Percentiles rank a stretch among this genome's conserved stretches.
Evolutionary conservation across 2,888 invertebrate species (phyloP).

Genomic region (Polydesmus complanatus): DNA sequence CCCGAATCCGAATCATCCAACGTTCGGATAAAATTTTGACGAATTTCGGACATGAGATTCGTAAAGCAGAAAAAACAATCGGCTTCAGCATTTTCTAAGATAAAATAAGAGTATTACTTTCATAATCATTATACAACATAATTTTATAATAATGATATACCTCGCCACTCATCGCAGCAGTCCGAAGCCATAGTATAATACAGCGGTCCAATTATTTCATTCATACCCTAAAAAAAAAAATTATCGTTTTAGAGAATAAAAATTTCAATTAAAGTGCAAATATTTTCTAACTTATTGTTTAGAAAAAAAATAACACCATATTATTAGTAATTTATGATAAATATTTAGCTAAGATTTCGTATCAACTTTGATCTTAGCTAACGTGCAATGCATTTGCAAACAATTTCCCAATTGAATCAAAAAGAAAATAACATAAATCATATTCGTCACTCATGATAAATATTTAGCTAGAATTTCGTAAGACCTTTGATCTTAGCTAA

Average conservation of each 20-base stretch:
- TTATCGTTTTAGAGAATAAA: conserved; percentile 34
- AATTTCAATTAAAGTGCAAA: conserved; percentile 1
- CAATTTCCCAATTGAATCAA: not conserved
- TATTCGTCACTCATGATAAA: not conserved
- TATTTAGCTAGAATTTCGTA: not conserved
- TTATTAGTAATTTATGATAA: not conserved
- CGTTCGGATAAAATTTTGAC: conserved; percentile 92
- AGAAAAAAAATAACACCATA: not conserved
- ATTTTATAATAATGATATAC: conserved; percentile 36
- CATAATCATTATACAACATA: conserved; percentile 5
- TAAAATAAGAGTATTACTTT: conserved; percentile 1
- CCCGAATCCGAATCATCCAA: conserved; percentile 86
- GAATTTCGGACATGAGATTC: conserved; percentile 91
- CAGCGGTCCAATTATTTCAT: conserved; percentile 96
- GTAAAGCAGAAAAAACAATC: conserved; percentile 98
- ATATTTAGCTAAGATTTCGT: not conserved
- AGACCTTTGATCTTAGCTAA: too few species aligned
- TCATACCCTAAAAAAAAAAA: conserved; percentile 80
- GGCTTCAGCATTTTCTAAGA: conserved; percentile 74
- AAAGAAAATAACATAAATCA: not conserved
- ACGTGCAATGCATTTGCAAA: not conserved
- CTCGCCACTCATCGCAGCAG: conserved; percentile 59
- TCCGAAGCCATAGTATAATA: conserved; percentile 94
- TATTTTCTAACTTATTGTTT: not conserved
- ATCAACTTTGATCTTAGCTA: too few species aligned